phyloP scores from a whole-genome alignment of 2,113 vertebrate species.

The Spilogale gracilis region DNA sequence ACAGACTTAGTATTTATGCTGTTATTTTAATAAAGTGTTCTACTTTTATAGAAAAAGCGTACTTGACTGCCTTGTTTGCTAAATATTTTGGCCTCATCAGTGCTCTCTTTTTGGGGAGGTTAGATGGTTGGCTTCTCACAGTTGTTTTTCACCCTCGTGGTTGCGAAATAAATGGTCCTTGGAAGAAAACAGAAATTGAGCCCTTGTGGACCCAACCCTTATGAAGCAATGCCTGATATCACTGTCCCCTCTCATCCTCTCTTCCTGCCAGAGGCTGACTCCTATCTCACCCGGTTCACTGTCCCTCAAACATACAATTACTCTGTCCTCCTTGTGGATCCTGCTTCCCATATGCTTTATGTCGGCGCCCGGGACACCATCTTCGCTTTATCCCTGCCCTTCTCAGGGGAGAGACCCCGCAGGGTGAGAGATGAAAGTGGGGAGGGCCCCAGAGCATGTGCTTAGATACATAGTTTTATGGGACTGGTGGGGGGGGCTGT shows the following conservation, averaged over 20 bases:
- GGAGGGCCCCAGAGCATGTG: background rate
- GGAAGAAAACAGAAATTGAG: conserved; percentile 55
- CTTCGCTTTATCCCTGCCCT: conserved; percentile 87
- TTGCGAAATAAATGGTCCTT: conserved; percentile 44
- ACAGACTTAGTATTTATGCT: conserved; percentile 51
- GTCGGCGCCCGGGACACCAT: conserved; percentile 91
- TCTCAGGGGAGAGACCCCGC: conserved; percentile 71
- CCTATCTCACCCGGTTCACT: conserved; percentile 78
- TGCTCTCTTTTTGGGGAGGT: conserved; percentile 3
- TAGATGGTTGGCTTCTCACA: background rate
- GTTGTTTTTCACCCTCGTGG: background rate
- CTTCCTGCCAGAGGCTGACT: conserved; percentile 74
- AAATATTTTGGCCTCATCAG: conserved; percentile 11
- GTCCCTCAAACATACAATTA: conserved; percentile 86
- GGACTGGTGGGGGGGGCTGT: background rate
- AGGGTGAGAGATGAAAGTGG: conserved; percentile 75
- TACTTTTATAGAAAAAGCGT: conserved; percentile 59
- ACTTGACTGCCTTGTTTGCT: conserved; percentile 24
- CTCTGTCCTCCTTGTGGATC: conserved; percentile 91
- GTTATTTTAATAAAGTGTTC: conserved; percentile 24
- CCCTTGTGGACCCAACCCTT: background rate
- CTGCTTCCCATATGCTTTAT: conserved; percentile 86
- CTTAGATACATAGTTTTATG: background rate
- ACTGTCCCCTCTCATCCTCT: conserved; percentile 8
- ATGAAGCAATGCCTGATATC: background rate